phyloP scores from a whole-genome alignment of 2,113 vertebrate genomes.

The Cynocephalus volans region DNA sequence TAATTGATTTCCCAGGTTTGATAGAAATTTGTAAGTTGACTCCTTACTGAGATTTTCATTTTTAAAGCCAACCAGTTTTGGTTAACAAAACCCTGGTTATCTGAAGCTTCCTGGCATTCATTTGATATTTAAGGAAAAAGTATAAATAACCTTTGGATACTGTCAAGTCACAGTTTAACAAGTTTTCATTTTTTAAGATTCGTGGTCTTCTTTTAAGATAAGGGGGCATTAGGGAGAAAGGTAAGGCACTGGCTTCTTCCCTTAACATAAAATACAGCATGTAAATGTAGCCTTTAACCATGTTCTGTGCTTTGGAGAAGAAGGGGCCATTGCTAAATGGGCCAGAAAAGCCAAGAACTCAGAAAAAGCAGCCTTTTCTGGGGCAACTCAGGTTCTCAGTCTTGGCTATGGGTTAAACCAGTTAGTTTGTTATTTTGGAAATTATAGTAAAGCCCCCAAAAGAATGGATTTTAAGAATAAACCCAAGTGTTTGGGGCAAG shows the following conservation, averaged over 20 bases:
- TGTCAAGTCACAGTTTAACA: not conserved
- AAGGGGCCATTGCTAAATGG: not conserved
- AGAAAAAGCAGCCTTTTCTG: constrained; percentile 26
- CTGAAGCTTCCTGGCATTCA: constrained; percentile 16
- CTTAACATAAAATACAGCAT: not conserved
- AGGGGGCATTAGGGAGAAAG: not conserved
- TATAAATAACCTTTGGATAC: not conserved
- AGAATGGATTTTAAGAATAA: constrained; percentile 61
- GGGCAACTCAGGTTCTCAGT: not conserved
- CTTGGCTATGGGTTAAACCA: constrained; percentile 2
- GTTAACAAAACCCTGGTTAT: constrained; percentile 6
- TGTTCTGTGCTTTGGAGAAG: constrained; percentile 39
- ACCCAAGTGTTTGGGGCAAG: constrained; percentile 39
- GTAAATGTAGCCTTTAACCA: not conserved
- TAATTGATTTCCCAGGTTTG: constrained; percentile 42
- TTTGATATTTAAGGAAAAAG: constrained; percentile 37
- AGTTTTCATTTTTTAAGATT: constrained; percentile 54
- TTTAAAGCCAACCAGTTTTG: constrained; percentile 62
- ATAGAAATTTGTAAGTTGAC: constrained; percentile 59
- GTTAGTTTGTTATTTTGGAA: constrained; percentile 63
- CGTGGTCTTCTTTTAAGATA: not conserved
- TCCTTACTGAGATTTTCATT: constrained; percentile 39
- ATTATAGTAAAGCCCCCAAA: constrained; percentile 43
- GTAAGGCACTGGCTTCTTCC: not conserved
- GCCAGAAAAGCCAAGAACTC: not conserved